A percentile compares a stretch with the other conserved stretches of the same genome.
Evolutionary conservation across 2,888 invertebrate species (phyloP).

Genomic region (Ischnus inquisitorius): DNA sequence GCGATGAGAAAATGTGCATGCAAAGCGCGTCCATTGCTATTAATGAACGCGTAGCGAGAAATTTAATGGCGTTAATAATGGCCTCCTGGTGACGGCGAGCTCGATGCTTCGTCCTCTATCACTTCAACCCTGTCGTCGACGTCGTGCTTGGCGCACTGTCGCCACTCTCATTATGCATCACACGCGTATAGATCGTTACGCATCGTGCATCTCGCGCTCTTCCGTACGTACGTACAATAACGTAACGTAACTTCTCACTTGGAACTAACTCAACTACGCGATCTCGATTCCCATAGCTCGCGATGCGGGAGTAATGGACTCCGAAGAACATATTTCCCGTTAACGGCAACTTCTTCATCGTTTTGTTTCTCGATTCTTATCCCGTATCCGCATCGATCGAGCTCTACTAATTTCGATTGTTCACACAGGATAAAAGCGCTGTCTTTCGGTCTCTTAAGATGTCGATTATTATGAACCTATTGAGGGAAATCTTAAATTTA

Average conservation of each 20-base stretch:
- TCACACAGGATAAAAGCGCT: no score
- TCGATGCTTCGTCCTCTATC: slow-evolving; percentile 6
- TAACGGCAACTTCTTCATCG: slow-evolving; percentile 21
- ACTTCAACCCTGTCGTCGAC: slow-evolving; percentile 25
- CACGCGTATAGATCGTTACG: slow-evolving; percentile 45
- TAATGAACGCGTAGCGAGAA: slow-evolving; percentile 32
- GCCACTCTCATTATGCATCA: slow-evolving; percentile 64
- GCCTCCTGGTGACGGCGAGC: slow-evolving; percentile 20
- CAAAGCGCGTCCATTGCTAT: slow-evolving; percentile 5
- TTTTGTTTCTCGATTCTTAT: slow-evolving; percentile 5
- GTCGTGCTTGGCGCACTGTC: slow-evolving; percentile 7
- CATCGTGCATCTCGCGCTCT: slow-evolving; percentile 27
- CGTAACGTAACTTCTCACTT: slow-evolving; percentile 42
- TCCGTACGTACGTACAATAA: neutral
- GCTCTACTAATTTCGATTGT: slow-evolving; percentile 1
- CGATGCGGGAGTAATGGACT: slow-evolving; percentile 50
- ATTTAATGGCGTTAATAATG: slow-evolving; percentile 54
- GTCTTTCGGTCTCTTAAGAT: no score
- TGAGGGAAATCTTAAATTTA: no score
- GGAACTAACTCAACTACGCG: slow-evolving; percentile 55
- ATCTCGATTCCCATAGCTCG: slow-evolving; percentile 38
- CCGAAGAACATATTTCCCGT: slow-evolving; percentile 46
- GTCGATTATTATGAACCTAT: no score
- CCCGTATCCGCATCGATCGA: neutral
- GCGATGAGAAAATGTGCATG: neutral